Percentiles rank a stretch among this genome's conserved stretches.
phyloP scores from a whole-genome alignment of 2,888 invertebrate genomes.

The Callimorpha dominula region DNA sequence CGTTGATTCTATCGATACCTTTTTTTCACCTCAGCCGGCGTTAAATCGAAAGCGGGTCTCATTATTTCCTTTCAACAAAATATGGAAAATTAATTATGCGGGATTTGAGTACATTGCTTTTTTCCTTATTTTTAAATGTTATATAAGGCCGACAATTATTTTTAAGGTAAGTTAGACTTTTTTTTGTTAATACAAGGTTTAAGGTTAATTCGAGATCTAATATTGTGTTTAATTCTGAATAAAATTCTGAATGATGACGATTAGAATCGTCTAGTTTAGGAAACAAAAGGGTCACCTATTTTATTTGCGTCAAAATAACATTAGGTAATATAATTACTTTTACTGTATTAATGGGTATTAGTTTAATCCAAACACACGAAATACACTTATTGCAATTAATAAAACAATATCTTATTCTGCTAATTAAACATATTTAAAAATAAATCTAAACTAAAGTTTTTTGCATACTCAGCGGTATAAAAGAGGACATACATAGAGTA shows the following conservation, averaged over 20 bases:
- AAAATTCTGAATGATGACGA: no score
- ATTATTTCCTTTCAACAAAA: conserved; percentile 74
- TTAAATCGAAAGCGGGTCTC: conserved; percentile 68
- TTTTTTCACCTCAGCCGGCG: conserved; percentile 71
- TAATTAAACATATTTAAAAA: conserved; percentile 47
- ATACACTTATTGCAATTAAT: conserved; percentile 13
- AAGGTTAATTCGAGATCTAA: no score
- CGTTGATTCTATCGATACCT: conserved; percentile 66
- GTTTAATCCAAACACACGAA: conserved; percentile 36
- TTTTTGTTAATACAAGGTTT: no score
- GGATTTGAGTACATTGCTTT: conserved; percentile 61
- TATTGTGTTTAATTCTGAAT: no score
- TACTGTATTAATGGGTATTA: conserved; percentile 35
- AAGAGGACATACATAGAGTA: no score
- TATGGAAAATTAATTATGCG: conserved; percentile 77
- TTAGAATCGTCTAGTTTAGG: no score
- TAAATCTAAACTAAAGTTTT: conserved; percentile 16
- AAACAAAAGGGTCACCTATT: no score
- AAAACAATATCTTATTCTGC: conserved; percentile 39
- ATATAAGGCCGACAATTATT: conserved; percentile 23
- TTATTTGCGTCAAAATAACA: conserved; percentile 26
- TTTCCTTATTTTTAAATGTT: conserved; percentile 26
- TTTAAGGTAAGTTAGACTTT: conserved; percentile 1
- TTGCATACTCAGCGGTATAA: no score
- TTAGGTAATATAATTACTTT: conserved; percentile 35